Evolutionary conservation across 1,140 invertebrate species (phyloP).

Genomic region (Caenorhabditis brenneri): DNA sequence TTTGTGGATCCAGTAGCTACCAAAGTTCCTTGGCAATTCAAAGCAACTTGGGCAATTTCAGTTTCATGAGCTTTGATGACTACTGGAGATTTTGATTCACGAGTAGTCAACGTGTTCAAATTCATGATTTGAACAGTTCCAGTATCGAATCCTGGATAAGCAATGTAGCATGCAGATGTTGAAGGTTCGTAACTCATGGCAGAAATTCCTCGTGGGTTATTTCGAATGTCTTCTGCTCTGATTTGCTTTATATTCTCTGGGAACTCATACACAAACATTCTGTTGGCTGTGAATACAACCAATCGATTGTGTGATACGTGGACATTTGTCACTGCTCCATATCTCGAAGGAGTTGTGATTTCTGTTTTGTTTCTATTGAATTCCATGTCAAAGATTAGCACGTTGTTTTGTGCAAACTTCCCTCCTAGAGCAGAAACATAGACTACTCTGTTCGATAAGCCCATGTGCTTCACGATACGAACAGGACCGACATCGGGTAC

Average conservation of each 20-base stretch:
- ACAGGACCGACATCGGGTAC: neutral
- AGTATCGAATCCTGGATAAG: constrained; percentile 45
- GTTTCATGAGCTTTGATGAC: constrained; percentile 39
- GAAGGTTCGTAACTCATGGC: constrained; percentile 44
- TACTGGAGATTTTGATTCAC: constrained; percentile 34
- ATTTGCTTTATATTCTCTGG: constrained; percentile 4
- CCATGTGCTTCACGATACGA: neutral
- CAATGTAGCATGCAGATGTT: neutral
- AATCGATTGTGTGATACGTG: constrained; percentile 1
- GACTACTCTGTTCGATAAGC: neutral
- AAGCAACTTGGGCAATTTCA: constrained; percentile 28
- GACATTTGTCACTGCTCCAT: neutral
- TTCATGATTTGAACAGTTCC: constrained; percentile 46
- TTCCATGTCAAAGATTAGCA: neutral
- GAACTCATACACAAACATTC: neutral
- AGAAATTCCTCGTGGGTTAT: constrained; percentile 39
- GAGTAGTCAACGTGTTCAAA: constrained; percentile 39
- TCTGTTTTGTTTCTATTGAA: neutral
- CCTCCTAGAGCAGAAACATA: neutral
- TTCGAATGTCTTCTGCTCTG: constrained; percentile 5
- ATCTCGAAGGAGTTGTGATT: constrained; percentile 4
- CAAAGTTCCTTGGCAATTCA: constrained; percentile 45
- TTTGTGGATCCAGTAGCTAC: constrained; percentile 44
- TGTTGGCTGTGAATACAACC: neutral
- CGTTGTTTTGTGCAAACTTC: neutral